Evolutionary conservation across 2,113 vertebrate species (phyloP).

Genomic region (Thymallus thymallus): DNA sequence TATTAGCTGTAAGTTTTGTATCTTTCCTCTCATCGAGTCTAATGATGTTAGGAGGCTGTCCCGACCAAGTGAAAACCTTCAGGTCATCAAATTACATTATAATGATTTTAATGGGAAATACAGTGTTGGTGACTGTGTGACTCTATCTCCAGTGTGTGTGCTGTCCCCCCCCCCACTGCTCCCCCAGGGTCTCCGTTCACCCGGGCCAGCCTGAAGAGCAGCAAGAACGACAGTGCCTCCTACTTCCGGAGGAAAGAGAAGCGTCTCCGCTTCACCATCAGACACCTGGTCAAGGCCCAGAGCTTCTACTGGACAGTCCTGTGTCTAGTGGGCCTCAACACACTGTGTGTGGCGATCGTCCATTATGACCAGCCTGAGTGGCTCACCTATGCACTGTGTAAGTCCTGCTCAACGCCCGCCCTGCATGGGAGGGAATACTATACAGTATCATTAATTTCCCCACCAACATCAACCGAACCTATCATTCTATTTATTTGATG

Average conservation of each 20-base stretch:
- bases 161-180: conserved; percentile 52
- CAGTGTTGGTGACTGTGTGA: conserved; percentile 3
- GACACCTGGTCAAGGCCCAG: conserved; percentile 94
- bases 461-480: not conserved
- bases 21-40: not conserved
- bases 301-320: conserved; percentile 96
- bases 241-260: conserved; percentile 95
- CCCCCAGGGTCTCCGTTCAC: conserved; percentile 88
- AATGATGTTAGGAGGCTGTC: not conserved
- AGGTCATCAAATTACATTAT: not conserved
- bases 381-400: conserved; percentile 91
- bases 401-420: conserved; percentile 51
- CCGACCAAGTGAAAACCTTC: not conserved
- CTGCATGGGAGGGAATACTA: not conserved
- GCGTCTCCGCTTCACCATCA: conserved; percentile 92
- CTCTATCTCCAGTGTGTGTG: conserved; percentile 43
- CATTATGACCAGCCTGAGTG: conserved; percentile 91
- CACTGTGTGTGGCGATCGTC: conserved; percentile 93
- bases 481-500: conserved; percentile 17
- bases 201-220: conserved; percentile 87
- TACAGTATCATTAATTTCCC: conserved; percentile 10
- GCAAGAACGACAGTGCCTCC: conserved; percentile 87
- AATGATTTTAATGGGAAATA: not conserved
- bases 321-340: conserved; percentile 93
- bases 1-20: too few relatives aligned